Evolutionary conservation across 1,140 invertebrate species (phyloP).

Genomic region (Delia radicum): DNA sequence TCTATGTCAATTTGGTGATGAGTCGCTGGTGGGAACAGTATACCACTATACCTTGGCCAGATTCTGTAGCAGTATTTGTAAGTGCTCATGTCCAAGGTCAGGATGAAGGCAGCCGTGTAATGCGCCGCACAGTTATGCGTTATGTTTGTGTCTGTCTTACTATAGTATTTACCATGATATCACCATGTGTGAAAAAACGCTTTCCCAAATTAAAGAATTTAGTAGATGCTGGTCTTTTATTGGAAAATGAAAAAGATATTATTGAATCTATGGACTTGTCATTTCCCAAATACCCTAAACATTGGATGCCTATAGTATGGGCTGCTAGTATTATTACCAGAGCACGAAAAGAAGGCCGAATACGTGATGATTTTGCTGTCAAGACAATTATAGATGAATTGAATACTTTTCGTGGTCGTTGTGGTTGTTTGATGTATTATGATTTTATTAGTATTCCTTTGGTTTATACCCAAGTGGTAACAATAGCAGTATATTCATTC

Average conservation of each 20-base stretch:
- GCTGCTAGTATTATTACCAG: slow-evolving; percentile 84
- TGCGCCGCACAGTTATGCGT: slow-evolving; percentile 83
- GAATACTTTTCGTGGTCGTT: slow-evolving; percentile 83
- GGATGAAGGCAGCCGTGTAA: slow-evolving; percentile 82
- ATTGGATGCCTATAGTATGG: slow-evolving; percentile 96
- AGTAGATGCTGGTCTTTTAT: slow-evolving; percentile 80
- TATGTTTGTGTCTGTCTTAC: slow-evolving; percentile 81
- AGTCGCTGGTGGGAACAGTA: slow-evolving; percentile 93
- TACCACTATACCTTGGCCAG: slow-evolving; percentile 72
- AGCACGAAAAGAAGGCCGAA: slow-evolving; percentile 84
- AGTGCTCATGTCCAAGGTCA: slow-evolving; percentile 55
- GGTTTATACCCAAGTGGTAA: slow-evolving; percentile 94
- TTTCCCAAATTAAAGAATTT: slow-evolving; percentile 88
- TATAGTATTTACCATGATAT: slow-evolving; percentile 80
- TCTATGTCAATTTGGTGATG: slow-evolving; percentile 91
- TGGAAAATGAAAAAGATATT: slow-evolving; percentile 80
- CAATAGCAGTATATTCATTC: slow-evolving; percentile 87
- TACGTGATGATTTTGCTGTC: slow-evolving; percentile 89
- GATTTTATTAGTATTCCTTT: slow-evolving; percentile 90
- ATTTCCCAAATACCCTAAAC: slow-evolving; percentile 84
- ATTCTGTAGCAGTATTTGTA: slow-evolving; percentile 80
- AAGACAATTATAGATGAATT: slow-evolving; percentile 89
- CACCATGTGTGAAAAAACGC: slow-evolving; percentile 85
- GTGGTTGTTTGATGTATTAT: slow-evolving; percentile 78
- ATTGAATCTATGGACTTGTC: slow-evolving; percentile 77